Base-by-base conservation (phyloP, 2,113 vertebrate genomes). In the Cromileptes altivelis region DNA sequence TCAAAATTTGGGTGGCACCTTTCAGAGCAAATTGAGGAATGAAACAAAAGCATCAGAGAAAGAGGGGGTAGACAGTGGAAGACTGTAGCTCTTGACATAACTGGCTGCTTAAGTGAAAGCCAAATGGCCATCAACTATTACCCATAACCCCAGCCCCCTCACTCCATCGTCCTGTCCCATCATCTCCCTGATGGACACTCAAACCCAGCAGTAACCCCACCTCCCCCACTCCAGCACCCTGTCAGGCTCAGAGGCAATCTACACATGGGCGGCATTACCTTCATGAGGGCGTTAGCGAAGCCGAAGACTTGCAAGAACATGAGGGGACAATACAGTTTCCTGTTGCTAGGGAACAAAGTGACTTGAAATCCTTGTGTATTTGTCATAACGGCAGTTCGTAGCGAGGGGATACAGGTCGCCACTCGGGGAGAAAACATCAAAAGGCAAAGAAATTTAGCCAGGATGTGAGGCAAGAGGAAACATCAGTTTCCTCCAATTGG, bases 321-420 rank as follows among this genome's bases (percentile, higher is more conserved):
- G 13, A 27, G 9, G 53, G 56, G 56, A 12, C 60, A 58, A 68
- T 70, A 82, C 57, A 5, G 25, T 53, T 63, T 49, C 78, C 27
- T 2, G 84, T 90, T 92, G 89, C 88, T 91, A 91, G 87, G 87
- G 61, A 90, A 92, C 87, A 89, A 89, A 88, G 70, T 80, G 73
- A 81, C 78, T 82, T 68, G 50, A 70, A 86, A 78, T 87, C 83
- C 63, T 9, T 62, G 65, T 25, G 73, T 79, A 85, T 91, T 85
- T 90, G 77, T 91, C 90, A 91, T 79, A 40, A 40, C 3, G 27
- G 61, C 37, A 33, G 6, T 83, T 85, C 55, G 40, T n/a, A 9
- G 76, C 53, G 2, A 75, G 40, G 65, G 79, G 85, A 91, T 85
- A 78, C 64, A 70, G 78, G 75, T 81, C 53, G 65, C 76, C 72